Conservation (phyloP, 2,797 vertebrate species). For the Moxostoma hubbsi region DNA sequence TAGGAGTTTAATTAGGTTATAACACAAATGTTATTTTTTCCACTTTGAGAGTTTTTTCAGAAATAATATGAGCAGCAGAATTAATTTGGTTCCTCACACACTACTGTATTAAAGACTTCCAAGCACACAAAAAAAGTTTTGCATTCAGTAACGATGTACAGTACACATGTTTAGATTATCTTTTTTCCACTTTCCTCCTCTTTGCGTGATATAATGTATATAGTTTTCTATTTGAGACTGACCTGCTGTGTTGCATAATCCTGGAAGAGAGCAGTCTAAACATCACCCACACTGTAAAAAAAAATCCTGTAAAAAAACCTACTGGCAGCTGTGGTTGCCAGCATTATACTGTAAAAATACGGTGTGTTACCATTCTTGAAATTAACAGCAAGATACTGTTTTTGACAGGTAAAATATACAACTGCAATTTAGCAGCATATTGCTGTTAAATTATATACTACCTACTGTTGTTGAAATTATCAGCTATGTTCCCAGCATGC, state of each 20-base stretch:
- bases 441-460: too few relatives aligned
- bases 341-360: too few relatives aligned
- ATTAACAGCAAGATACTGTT: too few relatives aligned
- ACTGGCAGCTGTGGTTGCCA: too few relatives aligned
- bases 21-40: slow-evolving; percentile 22
- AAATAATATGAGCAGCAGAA: slow-evolving; percentile 34
- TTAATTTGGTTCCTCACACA: slow-evolving; percentile 7
- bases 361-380: too few relatives aligned
- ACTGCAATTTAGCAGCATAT: too few relatives aligned
- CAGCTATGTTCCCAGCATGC: too few relatives aligned
- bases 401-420: too few relatives aligned
- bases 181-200: slow-evolving; percentile 3
- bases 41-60: slow-evolving; percentile 17
- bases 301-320: too few relatives aligned
- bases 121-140: slow-evolving; percentile 31
- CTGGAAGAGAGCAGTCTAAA: slow-evolving; percentile 5
- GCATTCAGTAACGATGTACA: slow-evolving; percentile 42
- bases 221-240: slow-evolving; percentile 8
- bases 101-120: slow-evolving; percentile 32
- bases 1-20: slow-evolving; percentile 46
- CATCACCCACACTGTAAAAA: too few relatives aligned
- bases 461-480: too few relatives aligned
- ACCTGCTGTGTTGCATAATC: slow-evolving; percentile 46
- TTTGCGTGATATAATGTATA: slow-evolving; percentile 16
- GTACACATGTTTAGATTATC: slow-evolving; percentile 36